Conservation (phyloP, 2,888 invertebrate species). For the Fissipunctia ypsillon region DNA sequence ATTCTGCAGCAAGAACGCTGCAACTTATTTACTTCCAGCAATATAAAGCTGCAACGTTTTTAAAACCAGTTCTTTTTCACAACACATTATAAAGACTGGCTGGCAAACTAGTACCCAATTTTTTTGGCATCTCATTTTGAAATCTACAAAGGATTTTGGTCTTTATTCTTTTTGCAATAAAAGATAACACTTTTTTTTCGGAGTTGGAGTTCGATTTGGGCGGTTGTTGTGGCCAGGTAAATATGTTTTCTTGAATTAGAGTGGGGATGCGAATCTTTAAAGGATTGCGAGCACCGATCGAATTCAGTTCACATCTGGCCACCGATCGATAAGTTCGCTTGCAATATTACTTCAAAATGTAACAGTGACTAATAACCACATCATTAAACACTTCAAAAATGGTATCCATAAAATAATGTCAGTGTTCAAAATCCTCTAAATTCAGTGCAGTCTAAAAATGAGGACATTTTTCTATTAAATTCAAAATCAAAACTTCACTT, state of each 20-base stretch:
- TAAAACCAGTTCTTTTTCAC: slow-evolving; percentile 62
- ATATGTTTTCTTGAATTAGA: slow-evolving; percentile 44
- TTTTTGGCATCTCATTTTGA: slow-evolving; percentile 30
- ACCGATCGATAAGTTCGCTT: slow-evolving; percentile 60
- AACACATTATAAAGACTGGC: slow-evolving; percentile 63
- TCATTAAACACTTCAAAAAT: not conserved
- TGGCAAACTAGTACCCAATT: slow-evolving; percentile 48
- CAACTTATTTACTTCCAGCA: slow-evolving; percentile 74
- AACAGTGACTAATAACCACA: slow-evolving; percentile 21
- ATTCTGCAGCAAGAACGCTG: slow-evolving; percentile 79
- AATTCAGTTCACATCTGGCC: slow-evolving; percentile 62
- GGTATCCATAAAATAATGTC: not conserved
- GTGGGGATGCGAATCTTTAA: slow-evolving; percentile 69
- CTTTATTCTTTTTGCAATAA: slow-evolving; percentile 43
- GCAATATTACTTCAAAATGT: slow-evolving; percentile 46
- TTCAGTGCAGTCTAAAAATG: slow-evolving; percentile 7
- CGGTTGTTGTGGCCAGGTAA: slow-evolving; percentile 47
- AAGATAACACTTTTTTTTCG: slow-evolving; percentile 4
- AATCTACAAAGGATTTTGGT: slow-evolving; percentile 32
- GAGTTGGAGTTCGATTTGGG: not conserved
- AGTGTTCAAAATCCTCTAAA: slow-evolving; percentile 4
- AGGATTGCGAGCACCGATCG: slow-evolving; percentile 57
- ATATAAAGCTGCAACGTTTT: slow-evolving; percentile 62
- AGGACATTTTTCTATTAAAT: not conserved
- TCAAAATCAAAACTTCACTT: slow-evolving; percentile 3